A percentile compares a stretch with the other conserved stretches of the same genome.
phyloP scores from a whole-genome alignment of 2,797 vertebrate genomes.

The Sphenodon punctatus region DNA sequence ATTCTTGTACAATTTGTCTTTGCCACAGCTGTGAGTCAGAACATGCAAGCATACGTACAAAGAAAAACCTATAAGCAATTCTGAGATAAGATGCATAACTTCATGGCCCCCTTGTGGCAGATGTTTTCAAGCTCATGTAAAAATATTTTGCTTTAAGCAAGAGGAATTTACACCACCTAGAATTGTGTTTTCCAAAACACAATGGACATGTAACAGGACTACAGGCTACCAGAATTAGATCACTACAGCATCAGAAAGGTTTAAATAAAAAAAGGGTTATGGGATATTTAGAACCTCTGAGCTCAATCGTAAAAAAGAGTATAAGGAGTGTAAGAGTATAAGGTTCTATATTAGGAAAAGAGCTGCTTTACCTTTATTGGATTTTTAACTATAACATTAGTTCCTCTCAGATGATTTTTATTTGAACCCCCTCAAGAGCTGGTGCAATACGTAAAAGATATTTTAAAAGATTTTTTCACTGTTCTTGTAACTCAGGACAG shows the following conservation, averaged over 20 bases:
- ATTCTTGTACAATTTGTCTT: too few species aligned
- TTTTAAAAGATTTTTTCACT: too few species aligned
- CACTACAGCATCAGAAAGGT: not conserved
- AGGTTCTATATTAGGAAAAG: not conserved
- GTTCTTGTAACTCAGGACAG: too few species aligned
- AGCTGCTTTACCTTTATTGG: not conserved
- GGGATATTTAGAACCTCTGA: not conserved
- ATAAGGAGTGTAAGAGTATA: too few species aligned
- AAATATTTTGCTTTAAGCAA: fast-evolving
- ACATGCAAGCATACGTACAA: too few species aligned
- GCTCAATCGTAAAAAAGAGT: too few species aligned
- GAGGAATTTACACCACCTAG: not conserved
- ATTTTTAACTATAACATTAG: not conserved
- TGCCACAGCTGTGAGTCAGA: too few species aligned
- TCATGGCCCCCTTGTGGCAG: conserved; percentile 62
- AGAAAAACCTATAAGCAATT: not conserved
- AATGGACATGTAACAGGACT: not conserved
- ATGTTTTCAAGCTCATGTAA: not conserved
- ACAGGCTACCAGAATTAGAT: too few species aligned
- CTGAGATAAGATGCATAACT: not conserved
- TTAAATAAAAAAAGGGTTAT: not conserved
- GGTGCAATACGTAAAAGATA: too few species aligned
- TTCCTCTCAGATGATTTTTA: not conserved
- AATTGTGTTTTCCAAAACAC: not conserved
- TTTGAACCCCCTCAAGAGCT: too few species aligned